These are phyloP conservation scores for Drosophila parvula DNA, from an alignment of 1,140 invertebrate species.

Conservation along the genomic window DNA sequence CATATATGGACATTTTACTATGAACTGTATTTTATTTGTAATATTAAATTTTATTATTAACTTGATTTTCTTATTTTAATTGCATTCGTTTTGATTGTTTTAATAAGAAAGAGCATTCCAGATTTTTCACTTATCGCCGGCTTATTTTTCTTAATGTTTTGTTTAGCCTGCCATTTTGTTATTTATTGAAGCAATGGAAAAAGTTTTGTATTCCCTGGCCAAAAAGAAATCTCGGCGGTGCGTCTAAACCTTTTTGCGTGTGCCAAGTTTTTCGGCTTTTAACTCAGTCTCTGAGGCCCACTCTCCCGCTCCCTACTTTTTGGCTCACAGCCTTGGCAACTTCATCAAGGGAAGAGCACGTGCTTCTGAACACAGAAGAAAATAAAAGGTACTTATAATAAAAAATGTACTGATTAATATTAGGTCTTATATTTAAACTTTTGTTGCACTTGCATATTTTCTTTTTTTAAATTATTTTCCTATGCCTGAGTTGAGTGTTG, in stretches of 20 bases:
- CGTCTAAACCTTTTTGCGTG: conserved; percentile 68
- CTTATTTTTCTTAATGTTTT: conserved; percentile 17
- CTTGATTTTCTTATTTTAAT: background rate
- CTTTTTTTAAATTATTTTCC: no score
- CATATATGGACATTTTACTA: no score
- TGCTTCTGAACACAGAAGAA: conserved; percentile 22
- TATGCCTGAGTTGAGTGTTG: no score
- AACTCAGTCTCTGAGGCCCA: conserved; percentile 38
- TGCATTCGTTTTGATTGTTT: background rate
- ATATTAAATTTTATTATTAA: no score
- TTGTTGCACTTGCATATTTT: no score
- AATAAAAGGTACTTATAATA: background rate
- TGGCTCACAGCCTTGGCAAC: conserved; percentile 46
- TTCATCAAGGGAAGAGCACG: conserved; percentile 66
- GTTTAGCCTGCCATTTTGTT: conserved; percentile 62
- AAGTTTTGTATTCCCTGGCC: conserved; percentile 53
- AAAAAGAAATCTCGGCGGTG: conserved; percentile 63
- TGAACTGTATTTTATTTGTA: no score
- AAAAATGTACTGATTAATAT: background rate
- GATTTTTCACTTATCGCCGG: background rate
- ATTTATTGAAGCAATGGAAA: conserved; percentile 64
- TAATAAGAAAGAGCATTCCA: conserved; percentile 15
- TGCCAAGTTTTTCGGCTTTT: conserved; percentile 74
- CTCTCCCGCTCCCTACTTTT: conserved; percentile 8
- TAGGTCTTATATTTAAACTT: background rate